These are phyloP conservation scores for Strix uralensis DNA, from an alignment of 2,113 vertebrate genomes.

Conservation along the genomic window DNA sequence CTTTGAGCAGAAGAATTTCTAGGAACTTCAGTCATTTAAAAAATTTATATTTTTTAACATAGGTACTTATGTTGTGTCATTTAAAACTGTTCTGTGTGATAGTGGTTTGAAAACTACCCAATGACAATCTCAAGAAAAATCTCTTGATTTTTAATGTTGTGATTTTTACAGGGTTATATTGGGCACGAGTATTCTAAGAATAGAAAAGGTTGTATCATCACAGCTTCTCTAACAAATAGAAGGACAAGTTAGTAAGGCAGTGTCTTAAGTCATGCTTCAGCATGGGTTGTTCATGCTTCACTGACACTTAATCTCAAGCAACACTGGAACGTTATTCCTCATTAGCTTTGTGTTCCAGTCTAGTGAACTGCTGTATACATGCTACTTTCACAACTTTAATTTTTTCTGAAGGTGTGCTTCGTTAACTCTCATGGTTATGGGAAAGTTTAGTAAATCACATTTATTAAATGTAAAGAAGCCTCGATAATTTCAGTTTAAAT, in stretches of 20 bases:
- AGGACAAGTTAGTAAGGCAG: not conserved
- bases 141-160: not conserved
- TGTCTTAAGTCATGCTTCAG: not conserved
- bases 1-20: not conserved
- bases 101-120: not conserved
- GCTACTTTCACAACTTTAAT: not conserved
- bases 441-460: not conserved
- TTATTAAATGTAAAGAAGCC: not conserved
- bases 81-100: not conserved
- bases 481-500: not conserved
- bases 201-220: not conserved
- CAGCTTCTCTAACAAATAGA: not conserved
- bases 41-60: not conserved
- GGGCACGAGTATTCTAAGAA: not conserved
- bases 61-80: fast-evolving
- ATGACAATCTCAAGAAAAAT: not conserved
- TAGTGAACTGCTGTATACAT: not conserved
- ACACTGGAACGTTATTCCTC: not conserved
- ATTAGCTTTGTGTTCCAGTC: not conserved
- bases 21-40: not conserved
- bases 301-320: not conserved
- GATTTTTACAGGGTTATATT: not conserved
- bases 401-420: not conserved
- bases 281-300: not conserved
- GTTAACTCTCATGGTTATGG: not conserved